Conservation (phyloP, 2,888 invertebrate species). For the Seladonia tumulorum region DNA sequence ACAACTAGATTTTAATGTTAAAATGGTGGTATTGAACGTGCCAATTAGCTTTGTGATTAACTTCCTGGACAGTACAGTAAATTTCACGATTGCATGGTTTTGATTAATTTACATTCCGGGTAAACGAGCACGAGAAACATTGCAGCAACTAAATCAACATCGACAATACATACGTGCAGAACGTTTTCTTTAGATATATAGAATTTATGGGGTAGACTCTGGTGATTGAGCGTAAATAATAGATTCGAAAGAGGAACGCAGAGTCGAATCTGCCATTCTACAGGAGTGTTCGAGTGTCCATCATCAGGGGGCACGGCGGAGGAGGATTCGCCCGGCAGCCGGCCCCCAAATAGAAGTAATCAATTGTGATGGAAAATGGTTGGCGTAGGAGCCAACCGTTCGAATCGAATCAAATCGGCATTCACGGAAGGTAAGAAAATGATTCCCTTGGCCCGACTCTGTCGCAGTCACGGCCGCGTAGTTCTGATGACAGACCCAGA, state of each 20-base stretch:
- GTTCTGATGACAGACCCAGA: conserved; percentile 76
- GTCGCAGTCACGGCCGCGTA: conserved; percentile 76
- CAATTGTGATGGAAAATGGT: conserved; percentile 53
- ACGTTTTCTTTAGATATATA: not conserved
- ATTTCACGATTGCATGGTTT: not conserved
- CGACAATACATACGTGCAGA: not conserved
- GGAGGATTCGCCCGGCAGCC: conserved; percentile 2
- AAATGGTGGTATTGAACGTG: not conserved
- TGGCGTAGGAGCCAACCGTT: conserved; percentile 47
- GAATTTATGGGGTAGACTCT: not conserved
- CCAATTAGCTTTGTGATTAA: not conserved
- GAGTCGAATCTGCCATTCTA: not conserved
- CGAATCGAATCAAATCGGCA: conserved; percentile 70
- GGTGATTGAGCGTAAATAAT: not conserved
- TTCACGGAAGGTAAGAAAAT: conserved; percentile 70
- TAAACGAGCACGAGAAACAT: not conserved
- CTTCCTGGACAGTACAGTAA: not conserved
- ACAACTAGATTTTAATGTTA: not conserved
- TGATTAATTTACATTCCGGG: not conserved
- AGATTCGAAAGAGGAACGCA: not conserved
- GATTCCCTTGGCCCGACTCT: conserved; percentile 61
- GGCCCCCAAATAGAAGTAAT: conserved; percentile 42
- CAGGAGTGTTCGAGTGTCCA: conserved; percentile 5
- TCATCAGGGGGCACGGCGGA: conserved; percentile 29
- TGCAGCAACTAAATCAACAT: not conserved